Conservation (phyloP, 2,113 vertebrate species). For the Baryphthengus martii region DNA sequence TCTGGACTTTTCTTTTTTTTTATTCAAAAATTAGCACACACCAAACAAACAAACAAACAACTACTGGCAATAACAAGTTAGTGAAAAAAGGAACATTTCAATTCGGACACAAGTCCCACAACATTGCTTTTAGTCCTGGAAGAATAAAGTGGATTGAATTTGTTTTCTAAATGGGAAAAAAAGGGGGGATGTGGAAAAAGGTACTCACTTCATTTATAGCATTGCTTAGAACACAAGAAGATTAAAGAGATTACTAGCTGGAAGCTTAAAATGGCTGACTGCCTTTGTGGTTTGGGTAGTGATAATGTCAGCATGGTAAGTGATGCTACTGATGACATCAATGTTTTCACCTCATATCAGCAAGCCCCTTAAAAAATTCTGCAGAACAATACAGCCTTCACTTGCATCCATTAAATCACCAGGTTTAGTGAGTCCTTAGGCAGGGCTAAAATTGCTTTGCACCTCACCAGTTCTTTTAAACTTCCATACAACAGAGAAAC, state of each 20-base stretch:
- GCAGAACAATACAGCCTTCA: not conserved
- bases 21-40: not conserved
- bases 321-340: not conserved
- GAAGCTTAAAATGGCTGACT: not conserved
- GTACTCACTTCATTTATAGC: not conserved
- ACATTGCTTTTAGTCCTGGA: not conserved
- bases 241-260: not conserved
- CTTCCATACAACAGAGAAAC: not conserved
- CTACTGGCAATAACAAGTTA: not conserved
- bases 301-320: accelerated
- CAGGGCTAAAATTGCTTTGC: not conserved
- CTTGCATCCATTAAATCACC: not conserved
- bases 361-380: not conserved
- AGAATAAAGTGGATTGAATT: not conserved
- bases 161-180: not conserved
- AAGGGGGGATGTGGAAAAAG: not conserved
- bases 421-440: not conserved
- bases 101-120: not conserved
- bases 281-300: accelerated
- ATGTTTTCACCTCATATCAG: not conserved
- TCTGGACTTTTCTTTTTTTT: not conserved
- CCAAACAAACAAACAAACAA: not conserved
- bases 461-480: not conserved
- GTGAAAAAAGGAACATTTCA: not conserved
- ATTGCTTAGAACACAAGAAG: not conserved